Base-by-base conservation (phyloP, 2,888 invertebrate species). In the Schizaphis graminum region DNA sequence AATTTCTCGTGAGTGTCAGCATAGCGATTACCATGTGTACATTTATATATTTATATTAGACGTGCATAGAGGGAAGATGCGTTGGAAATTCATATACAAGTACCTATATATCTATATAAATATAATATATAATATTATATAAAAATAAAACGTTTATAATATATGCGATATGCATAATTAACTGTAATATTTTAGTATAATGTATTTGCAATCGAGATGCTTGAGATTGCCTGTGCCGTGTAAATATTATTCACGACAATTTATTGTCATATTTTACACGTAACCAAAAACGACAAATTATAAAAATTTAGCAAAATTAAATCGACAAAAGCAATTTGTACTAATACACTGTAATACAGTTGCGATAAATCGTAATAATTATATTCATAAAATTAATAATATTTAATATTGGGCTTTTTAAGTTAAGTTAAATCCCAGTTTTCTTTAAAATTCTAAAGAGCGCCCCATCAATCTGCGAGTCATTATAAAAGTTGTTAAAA, bases 1-100 rank as follows among this genome's bases (percentile, higher is more conserved):
- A 90, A 90, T 90, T 61, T 61, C 28, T 44, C 21, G 61, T 28
- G 21, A 90, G 24, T 57, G 89, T 89, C 41, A 77, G 41, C 41
- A 41, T 44, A 16, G 89, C 56, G 57, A 89, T 89, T 89, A 87
- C 49, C 49, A n/a, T 21, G 44, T n/a, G n/a, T n/a, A 47, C n/a
- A 10, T 89, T 41, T 56, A 24, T 57, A 53, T 87, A 87, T 41
- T 21, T n/a, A 67, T 67, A 67, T n/a, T n/a, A 35, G 16, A 16
- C n/a, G n/a, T 5, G n/a, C 1, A 67, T 35, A 67, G 16, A 21
- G 35, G 67, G n/a, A 77, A 77, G 35, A 35, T 21, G 35, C 1
- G 35, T 35, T 35, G 35, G 21, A 77, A 77, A 77, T 21, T 77
- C 35, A 8, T 35, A 16, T 5, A 16, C 0, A n/a, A n/a, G 67